Evolutionary conservation across 2,888 invertebrate genomes (phyloP), one percentile per base, ranked within the genome.

Genomic region (Zygaena filipendulae): DNA sequence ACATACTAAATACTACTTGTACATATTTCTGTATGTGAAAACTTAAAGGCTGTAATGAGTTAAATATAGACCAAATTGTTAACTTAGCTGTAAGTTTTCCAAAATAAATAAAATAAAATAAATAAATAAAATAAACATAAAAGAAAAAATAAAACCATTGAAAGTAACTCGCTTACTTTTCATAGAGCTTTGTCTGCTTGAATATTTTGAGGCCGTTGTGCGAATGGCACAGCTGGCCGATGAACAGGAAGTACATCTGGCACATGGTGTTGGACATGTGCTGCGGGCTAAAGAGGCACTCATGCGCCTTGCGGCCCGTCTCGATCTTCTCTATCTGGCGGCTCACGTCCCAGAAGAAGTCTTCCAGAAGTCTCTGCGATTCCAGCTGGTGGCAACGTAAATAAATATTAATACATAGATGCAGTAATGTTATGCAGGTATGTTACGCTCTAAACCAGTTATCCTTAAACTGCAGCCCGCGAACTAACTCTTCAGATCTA

Each of bases 181-280:
- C 86, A 61, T 88, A 90, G 39, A 92, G 83, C 26, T 85, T 85
- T 23, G 88, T 84, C 47, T 85, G 86, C 38, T 90, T 89, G 25
- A 97, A 82, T 28, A 90, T 82, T 40, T 81, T 82, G 21, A 88
- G 69, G 2, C 92, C 92, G 23, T 82, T 79, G 28, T 84, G 82
- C 4, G 85, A 84, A 38, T 90, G 87, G 44, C 90, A 89, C 49
- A 97, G 82, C 43, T 93, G 88, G 1, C 97, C 97, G 37, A 97
- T 86, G 58, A 95, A 92, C 23, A 97, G 82, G 68, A 97, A 97
- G 80, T 97, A 97, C 80, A 91, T 91, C 63, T 95, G 95, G 59
- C 94, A 92, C 77, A 94, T 90, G 1, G 95, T 94, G 49, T 88
- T 92, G 45, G 87, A 84, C 85, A 95, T 88, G 58, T 91, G 90